Base-by-base conservation (phyloP, 2,113 vertebrate genomes). In the Marmota flaviventris region DNA sequence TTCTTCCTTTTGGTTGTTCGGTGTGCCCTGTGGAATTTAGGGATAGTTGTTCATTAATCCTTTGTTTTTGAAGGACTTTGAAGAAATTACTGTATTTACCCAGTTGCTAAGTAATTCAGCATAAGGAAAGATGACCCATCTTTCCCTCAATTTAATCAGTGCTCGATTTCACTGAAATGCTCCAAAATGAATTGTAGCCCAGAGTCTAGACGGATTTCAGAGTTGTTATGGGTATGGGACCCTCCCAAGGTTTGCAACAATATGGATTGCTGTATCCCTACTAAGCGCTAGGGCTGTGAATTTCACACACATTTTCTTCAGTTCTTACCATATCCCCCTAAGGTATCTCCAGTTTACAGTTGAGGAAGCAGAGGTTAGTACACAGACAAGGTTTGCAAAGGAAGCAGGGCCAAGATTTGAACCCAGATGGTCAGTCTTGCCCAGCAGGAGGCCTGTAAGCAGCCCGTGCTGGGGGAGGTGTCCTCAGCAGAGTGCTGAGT, bases 391-490 rank as follows among this genome's bases (percentile, higher is more conserved):
- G 34, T 24, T 63, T 58, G 9, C 1, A 6, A 63, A 69, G 32
- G 17, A 53, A 34, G 12, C 18, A 82, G 20, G 58, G 63, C 69
- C 34, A 9, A 25, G 24, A 10, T 48, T 29, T 37, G 7, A 91
- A 32, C 58, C 39, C 34, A 79, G 27, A 5, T 8, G 42, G 39
- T 69, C 27, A 0, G 9, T 37, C 25, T 37, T 27, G 6, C 29
- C 3, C 17, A 0, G 1, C 1, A 10, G 14, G 13, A 85, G 39
- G n/a, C 67, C 22, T 18, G 22, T 20, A 1, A 8, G 0, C 32
- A 8, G 48, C 56, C 13, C 22, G 0, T 4, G 17, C 24, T 16
- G 2, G 1, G 24, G 29, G 27, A 37, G 34, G 27, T 34, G 37
- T 82, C 73, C 61, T n/a, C 56, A 10, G 37, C 45, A 27, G 8